phyloP scores from a whole-genome alignment of 2,888 invertebrate species.

The Trypoxylon attenuatum region DNA sequence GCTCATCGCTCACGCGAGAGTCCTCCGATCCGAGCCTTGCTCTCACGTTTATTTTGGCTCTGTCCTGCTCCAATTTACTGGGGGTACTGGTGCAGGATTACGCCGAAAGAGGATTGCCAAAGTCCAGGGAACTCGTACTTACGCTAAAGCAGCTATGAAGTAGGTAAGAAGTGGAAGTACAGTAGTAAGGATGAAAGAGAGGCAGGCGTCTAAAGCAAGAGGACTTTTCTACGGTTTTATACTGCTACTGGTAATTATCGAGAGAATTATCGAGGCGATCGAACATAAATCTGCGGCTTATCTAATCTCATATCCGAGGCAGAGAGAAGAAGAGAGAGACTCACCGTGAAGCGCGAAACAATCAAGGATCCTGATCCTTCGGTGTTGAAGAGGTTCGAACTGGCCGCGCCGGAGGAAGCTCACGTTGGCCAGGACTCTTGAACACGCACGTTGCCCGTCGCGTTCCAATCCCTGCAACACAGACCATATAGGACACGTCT shows the following conservation, averaged over 20 bases:
- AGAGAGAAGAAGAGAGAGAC: constrained; percentile 51
- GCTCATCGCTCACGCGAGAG: not conserved
- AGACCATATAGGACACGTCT: constrained; percentile 51
- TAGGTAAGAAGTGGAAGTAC: too few species aligned
- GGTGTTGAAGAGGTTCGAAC: constrained; percentile 67
- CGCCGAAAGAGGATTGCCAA: too few species aligned
- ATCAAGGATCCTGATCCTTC: constrained; percentile 69
- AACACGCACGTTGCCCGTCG: constrained; percentile 73
- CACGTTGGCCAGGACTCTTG: constrained; percentile 74
- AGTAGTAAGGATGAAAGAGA: too few species aligned
- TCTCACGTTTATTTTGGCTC: not conserved
- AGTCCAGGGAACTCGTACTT: too few species aligned
- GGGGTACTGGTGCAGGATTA: too few species aligned
- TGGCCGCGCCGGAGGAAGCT: constrained; percentile 67
- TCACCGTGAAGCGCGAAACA: constrained; percentile 71
- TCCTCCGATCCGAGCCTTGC: not conserved
- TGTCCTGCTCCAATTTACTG: not conserved
- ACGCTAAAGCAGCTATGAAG: too few species aligned
- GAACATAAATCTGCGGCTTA: constrained; percentile 5
- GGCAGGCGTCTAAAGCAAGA: too few species aligned
- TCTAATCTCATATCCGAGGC: too few species aligned
- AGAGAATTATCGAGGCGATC: not conserved
- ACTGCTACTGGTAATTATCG: not conserved
- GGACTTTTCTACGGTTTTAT: too few species aligned
- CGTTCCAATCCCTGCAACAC: constrained; percentile 74